Base-by-base conservation (phyloP, 2,888 invertebrate species). In the Limnephilus lunatus region DNA sequence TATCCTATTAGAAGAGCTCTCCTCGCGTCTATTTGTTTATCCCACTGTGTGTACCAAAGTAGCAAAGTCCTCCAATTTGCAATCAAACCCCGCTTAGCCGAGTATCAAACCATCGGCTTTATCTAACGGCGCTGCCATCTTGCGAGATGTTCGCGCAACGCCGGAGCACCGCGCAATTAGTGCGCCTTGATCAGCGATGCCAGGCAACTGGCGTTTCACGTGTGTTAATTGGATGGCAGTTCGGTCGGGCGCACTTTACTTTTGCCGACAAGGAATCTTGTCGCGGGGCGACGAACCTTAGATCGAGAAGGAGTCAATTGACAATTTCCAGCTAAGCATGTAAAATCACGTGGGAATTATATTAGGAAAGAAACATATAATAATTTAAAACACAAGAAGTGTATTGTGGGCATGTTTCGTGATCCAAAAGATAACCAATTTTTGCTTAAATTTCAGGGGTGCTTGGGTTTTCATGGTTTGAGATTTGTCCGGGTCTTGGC, bases 181-280 rank as follows among this genome's bases (percentile, higher is more conserved):
- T 80, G 68, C 93, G 91, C 93, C 93, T 90, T 90, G 87, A 90
- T 90, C 44, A 80, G 53, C 48, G 48, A 48, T 31, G 32, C 82
- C 39, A 92, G 88, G 93, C 92, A 93, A 93, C 83, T 91, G 91
- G 81, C 39, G 48, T 11, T 80, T 48, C 93, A 90, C 92, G 86
- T 90, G 88, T 90, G 93, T 85, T 93, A 93, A 93, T 93, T 92
- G 91, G 92, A 90, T 81, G 90, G 88, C 80, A 89, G 88, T 89
- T 80, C 30, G 32, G 92, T 90, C 87, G 90, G 92, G 92, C 90
- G 90, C 92, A 80, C 85, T 90, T 39, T 39, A 25, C 68, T 68
- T 68, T 68, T 15, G 68, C 68, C 68, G 68, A 68, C 68, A 68
- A 68, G 68, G 68, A 68, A 68, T n/a, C 25, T 25, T 25, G 68